A percentile compares a stretch with the other conserved stretches of the same genome.
These are phyloP conservation scores for Arenaria interpres DNA, from an alignment of 2,113 vertebrate genomes.

Conservation along the genomic window DNA sequence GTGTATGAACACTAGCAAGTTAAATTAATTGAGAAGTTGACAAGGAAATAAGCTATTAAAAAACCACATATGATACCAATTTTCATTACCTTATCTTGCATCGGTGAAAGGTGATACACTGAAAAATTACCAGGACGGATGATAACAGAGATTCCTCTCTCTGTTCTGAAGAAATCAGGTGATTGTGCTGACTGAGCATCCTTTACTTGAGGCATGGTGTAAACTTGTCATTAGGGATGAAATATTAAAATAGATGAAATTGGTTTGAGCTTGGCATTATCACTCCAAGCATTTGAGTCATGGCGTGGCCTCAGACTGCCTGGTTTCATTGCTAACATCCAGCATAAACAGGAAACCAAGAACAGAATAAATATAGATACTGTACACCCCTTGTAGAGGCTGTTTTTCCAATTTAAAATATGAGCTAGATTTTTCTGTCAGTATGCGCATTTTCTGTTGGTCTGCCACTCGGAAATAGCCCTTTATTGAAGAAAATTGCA, in stretches of 20 bases:
- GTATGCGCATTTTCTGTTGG: background rate
- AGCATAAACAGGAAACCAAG: background rate
- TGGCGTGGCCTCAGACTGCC: background rate
- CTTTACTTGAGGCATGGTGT: background rate
- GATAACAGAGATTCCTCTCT: background rate
- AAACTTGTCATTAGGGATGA: background rate
- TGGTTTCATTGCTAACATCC: background rate
- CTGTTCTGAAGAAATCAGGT: background rate
- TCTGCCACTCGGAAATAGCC: background rate
- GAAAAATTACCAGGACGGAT: background rate
- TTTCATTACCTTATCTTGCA: background rate
- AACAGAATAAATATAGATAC: background rate
- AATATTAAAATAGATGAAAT: background rate
- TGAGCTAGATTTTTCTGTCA: background rate
- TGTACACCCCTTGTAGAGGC: background rate
- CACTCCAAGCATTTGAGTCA: background rate
- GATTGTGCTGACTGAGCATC: background rate
- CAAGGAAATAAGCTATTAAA: background rate
- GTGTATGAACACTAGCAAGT: background rate
- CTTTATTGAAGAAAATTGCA: conserved; percentile 9
- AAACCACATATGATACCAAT: background rate
- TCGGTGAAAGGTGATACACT: background rate
- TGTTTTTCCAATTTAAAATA: background rate
- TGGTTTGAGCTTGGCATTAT: background rate
- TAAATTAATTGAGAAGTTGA: background rate